Conservation (phyloP, 2,113 vertebrate genomes). For the Lynx canadensis region DNA sequence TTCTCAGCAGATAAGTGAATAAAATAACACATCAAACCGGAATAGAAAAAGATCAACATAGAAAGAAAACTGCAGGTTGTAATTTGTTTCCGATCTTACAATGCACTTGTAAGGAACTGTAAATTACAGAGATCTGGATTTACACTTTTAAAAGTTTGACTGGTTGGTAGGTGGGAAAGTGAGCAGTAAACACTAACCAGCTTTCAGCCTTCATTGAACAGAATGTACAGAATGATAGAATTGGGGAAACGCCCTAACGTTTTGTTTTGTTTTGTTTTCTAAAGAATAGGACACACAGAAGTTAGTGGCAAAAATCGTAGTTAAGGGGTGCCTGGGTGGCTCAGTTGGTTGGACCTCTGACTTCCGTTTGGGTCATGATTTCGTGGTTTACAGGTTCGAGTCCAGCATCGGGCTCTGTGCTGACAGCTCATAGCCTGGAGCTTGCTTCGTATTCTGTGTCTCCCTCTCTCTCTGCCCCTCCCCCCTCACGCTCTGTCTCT, state of each 20-base stretch:
- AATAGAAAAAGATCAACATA: conserved; percentile 84
- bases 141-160: conserved; percentile 75
- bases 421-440: no score
- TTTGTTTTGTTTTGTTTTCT: not conserved
- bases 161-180: conserved; percentile 71
- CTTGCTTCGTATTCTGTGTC: no score
- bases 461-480: no score
- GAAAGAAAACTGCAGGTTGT: conserved; percentile 81
- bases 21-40: conserved; percentile 86
- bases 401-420: no score
- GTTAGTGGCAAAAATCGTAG: not conserved
- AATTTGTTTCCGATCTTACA: conserved; percentile 82
- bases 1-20: conserved; percentile 86
- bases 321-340: not conserved
- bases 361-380: no score
- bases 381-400: no score
- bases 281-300: not conserved
- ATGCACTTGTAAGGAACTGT: conserved; percentile 72
- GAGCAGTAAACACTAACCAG: conserved; percentile 60
- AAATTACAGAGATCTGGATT: conserved; percentile 72
- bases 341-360: no score
- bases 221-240: conserved; percentile 28
- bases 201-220: conserved; percentile 64
- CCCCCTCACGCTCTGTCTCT: no score
- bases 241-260: not conserved